Evolutionary conservation across 2,113 vertebrate species (phyloP).

Genomic region (Dromaius novaehollandiae): DNA sequence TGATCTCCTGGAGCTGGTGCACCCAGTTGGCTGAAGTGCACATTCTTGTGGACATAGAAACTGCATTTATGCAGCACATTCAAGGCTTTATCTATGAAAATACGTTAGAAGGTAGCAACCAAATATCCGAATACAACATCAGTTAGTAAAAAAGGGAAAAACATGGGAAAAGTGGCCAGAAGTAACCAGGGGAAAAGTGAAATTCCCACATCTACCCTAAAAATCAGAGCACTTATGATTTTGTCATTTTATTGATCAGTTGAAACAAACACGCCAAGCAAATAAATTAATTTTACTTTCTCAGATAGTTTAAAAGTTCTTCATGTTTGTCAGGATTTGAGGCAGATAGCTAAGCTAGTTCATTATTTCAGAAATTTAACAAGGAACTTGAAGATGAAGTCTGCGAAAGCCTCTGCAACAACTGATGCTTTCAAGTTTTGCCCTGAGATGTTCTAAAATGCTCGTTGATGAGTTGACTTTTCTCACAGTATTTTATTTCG

Average conservation of each 20-base stretch:
- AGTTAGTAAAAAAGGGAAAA: not conserved
- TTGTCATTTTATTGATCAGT: not conserved
- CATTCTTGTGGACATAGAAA: not conserved
- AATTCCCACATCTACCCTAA: not conserved
- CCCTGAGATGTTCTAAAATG: not conserved
- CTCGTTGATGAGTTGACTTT: slow-evolving; percentile 3
- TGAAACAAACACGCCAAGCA: not conserved
- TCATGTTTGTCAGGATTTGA: not conserved
- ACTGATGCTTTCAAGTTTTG: not conserved
- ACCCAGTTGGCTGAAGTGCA: not conserved
- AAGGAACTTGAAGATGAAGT: not conserved
- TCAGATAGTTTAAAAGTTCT: not conserved
- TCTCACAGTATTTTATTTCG: slow-evolving; percentile 5
- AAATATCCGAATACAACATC: not conserved
- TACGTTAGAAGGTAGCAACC: not conserved
- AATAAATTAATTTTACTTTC: not conserved
- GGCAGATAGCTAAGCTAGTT: not conserved
- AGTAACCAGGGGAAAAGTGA: not conserved
- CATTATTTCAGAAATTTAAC: not conserved
- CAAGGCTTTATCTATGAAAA: not conserved
- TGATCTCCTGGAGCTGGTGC: not conserved
- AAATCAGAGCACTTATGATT: not conserved
- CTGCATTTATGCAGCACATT: not conserved
- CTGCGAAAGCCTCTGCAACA: not conserved
- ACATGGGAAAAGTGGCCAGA: not conserved